Evolutionary conservation across 2,113 vertebrate genomes (phyloP).

Genomic region (Dasypus novemcinctus): DNA sequence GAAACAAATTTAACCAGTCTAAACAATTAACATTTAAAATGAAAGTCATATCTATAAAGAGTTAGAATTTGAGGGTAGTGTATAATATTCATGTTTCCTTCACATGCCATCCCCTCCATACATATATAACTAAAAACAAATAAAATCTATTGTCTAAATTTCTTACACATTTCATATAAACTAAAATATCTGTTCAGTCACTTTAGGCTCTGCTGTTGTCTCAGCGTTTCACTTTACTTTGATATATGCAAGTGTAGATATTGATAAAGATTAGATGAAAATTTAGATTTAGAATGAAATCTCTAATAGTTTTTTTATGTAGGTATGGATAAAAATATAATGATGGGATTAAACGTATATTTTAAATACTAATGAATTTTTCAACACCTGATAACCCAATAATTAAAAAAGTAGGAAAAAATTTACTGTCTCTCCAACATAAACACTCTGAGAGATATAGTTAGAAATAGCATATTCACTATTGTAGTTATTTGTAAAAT

Average conservation of each 20-base stretch:
- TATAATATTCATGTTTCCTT: neutral
- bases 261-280: neutral
- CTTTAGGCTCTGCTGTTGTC: neutral
- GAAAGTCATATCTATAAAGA: neutral
- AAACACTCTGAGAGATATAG: neutral
- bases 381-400: neutral
- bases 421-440: neutral
- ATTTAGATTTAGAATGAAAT: neutral
- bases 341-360: neutral
- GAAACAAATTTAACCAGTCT: conserved; percentile 24
- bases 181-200: neutral
- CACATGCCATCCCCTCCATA: fast-evolving
- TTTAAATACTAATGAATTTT: neutral
- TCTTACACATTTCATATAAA: neutral
- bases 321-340: neutral
- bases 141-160: neutral
- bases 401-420: neutral
- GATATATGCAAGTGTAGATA: neutral
- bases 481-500: neutral
- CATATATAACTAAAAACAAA: neutral
- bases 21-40: conserved; percentile 20
- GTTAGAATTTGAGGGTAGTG: neutral
- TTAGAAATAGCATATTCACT: neutral
- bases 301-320: neutral
- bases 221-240: neutral